These are phyloP conservation scores for Blomia tropicalis DNA, from an alignment of 2,888 invertebrate species.

Conservation along the genomic window DNA sequence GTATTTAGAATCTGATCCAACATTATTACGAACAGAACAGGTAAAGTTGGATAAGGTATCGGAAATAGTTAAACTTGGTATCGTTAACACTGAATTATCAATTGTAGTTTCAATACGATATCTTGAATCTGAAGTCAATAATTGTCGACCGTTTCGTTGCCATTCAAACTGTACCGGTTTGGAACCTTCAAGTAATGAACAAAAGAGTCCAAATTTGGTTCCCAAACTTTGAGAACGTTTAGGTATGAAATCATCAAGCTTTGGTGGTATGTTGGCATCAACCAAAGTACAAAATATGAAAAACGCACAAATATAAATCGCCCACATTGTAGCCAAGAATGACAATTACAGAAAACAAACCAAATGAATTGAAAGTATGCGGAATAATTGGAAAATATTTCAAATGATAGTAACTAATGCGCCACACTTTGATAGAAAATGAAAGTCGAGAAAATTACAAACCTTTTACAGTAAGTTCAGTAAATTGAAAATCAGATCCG, in stretches of 20 bases:
- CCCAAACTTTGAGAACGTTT: slow-evolving; percentile 13
- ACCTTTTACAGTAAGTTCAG: slow-evolving; percentile 9
- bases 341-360: too few species aligned
- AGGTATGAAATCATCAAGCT: not conserved
- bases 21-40: slow-evolving; percentile 7
- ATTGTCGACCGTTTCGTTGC: not conserved
- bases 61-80: not conserved
- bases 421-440: not conserved
- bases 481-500: slow-evolving; percentile 4
- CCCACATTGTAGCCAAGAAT: too few species aligned
- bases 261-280: not conserved
- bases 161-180: slow-evolving; percentile 12
- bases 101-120: not conserved
- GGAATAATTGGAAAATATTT: too few species aligned
- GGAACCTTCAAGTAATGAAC: slow-evolving; percentile 10
- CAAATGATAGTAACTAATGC: too few species aligned
- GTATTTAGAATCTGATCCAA: slow-evolving; percentile 26
- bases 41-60: slow-evolving; percentile 6
- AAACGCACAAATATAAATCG: too few species aligned
- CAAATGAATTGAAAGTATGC: not conserved
- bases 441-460: not conserved
- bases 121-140: not conserved
- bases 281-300: not conserved
- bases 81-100: not conserved
- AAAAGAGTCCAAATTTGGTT: not conserved